Evolutionary conservation across 2,888 invertebrate species (phyloP).

Genomic region (Metellina segmentata): DNA sequence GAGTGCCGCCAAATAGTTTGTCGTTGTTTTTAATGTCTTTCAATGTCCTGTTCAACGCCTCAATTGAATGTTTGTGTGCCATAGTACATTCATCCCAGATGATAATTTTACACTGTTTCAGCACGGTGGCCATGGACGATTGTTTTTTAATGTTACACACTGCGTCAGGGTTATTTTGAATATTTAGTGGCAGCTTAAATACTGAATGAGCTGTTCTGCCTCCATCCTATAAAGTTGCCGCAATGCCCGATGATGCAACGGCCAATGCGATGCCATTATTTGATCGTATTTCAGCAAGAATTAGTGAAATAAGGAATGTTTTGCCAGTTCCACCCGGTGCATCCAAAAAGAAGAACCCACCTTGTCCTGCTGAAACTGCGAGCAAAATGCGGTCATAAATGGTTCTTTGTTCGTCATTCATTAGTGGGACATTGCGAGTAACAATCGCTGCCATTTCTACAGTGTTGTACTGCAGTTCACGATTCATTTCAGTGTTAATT

Average conservation of each 20-base stretch:
- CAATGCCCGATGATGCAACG: constrained; percentile 78
- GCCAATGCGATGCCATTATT: constrained; percentile 80
- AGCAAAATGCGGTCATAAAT: no score
- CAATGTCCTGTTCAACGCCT: constrained; percentile 74
- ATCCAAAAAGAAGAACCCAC: no score
- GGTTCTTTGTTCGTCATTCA: constrained; percentile 56
- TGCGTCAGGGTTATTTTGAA: constrained; percentile 64
- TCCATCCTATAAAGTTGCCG: constrained; percentile 81
- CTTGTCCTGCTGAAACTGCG: no score
- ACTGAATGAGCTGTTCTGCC: constrained; percentile 81
- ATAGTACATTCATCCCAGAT: constrained; percentile 79
- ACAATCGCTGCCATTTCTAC: constrained; percentile 62
- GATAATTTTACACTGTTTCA: constrained; percentile 37
- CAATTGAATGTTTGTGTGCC: constrained; percentile 80
- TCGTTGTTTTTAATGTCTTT: no score
- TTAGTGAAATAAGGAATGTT: constrained; percentile 80
- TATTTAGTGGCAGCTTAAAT: constrained; percentile 80
- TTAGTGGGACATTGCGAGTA: constrained; percentile 58
- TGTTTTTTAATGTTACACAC: constrained; percentile 47
- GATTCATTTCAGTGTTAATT: no score
- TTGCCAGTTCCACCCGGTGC: constrained; percentile 81
- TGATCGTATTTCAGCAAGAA: constrained; percentile 80
- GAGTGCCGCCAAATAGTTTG: no score
- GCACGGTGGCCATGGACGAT: constrained; percentile 36
- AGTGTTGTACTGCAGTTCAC: constrained; percentile 46